These are phyloP conservation scores for Temnothorax rugatulus DNA, from an alignment of 2,888 invertebrate genomes.

Conservation along the genomic window DNA sequence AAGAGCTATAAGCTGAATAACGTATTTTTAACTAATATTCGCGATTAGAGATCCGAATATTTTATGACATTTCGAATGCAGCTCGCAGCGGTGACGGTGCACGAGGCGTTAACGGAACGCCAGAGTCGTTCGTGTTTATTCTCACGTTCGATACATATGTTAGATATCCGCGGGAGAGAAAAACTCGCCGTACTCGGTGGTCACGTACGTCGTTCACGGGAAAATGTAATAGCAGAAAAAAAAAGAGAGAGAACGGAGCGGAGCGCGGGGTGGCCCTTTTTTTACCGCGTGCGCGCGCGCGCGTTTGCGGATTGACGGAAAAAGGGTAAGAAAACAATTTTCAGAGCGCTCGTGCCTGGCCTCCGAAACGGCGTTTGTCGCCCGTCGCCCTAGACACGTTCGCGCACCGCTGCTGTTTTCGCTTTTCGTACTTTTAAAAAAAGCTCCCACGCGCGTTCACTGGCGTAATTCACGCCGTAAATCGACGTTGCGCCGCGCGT, in stretches of 20 bases:
- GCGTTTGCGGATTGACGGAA: slow-evolving; percentile 66
- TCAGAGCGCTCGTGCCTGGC: slow-evolving; percentile 74
- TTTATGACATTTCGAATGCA: slow-evolving; percentile 20
- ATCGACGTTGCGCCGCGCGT: slow-evolving; percentile 55
- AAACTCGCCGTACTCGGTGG: slow-evolving; percentile 59
- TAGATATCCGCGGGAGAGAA: slow-evolving; percentile 49
- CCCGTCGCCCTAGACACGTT: slow-evolving; percentile 73
- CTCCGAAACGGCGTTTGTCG: slow-evolving; percentile 68
- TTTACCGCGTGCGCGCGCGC: slow-evolving; percentile 17
- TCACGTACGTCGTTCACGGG: slow-evolving; percentile 74
- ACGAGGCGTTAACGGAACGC: slow-evolving; percentile 20
- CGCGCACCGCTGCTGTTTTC: slow-evolving; percentile 64
- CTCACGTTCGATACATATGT: slow-evolving; percentile 67
- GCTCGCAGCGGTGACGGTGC: slow-evolving; percentile 4
- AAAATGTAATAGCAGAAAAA: slow-evolving; percentile 67
- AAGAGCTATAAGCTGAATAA: background rate
- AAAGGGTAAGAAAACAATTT: slow-evolving; percentile 78
- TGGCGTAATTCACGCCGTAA: slow-evolving; percentile 63
- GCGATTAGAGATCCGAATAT: background rate
- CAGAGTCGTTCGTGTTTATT: slow-evolving; percentile 35
- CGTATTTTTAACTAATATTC: background rate
- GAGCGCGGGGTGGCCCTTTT: background rate
- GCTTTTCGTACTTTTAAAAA: slow-evolving; percentile 69
- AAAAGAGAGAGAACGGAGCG: slow-evolving; percentile 11
- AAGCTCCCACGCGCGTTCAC: slow-evolving; percentile 65